Evolutionary conservation across 2,888 invertebrate species (phyloP).

Genomic region (Merodon equestris): DNA sequence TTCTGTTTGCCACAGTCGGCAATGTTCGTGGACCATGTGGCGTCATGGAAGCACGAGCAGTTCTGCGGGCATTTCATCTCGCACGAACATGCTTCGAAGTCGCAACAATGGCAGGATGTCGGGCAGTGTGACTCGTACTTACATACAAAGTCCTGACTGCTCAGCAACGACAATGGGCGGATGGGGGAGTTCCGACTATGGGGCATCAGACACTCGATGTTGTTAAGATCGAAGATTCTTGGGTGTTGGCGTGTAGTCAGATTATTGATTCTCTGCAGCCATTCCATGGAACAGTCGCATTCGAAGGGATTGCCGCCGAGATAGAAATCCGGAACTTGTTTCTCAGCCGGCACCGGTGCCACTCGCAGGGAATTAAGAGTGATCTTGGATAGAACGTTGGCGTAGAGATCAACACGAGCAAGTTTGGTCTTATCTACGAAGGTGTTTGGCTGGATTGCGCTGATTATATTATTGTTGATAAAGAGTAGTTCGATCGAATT

Average conservation of each 20-base stretch:
- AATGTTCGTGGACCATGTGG: conserved; percentile 94
- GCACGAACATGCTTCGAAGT: conserved; percentile 97
- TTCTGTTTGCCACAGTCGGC: conserved; percentile 90
- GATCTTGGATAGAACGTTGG: conserved; percentile 90
- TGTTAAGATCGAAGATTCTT: conserved; percentile 91
- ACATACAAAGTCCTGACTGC: conserved; percentile 92
- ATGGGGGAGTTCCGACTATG: conserved; percentile 90
- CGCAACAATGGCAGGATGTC: conserved; percentile 96
- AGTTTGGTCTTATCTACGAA: conserved; percentile 91
- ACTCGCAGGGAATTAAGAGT: conserved; percentile 90
- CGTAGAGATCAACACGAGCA: conserved; percentile 93
- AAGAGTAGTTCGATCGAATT: conserved; percentile 92
- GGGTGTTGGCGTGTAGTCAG: conserved; percentile 92
- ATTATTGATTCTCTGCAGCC: conserved; percentile 94
- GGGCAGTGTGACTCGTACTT: conserved; percentile 96
- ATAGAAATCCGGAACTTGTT: conserved; percentile 91
- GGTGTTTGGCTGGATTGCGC: conserved; percentile 89
- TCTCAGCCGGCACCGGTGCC: conserved; percentile 84
- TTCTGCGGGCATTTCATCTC: conserved; percentile 97
- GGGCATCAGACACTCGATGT: conserved; percentile 92
- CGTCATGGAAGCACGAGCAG: conserved; percentile 96
- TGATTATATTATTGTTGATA: conserved; percentile 93
- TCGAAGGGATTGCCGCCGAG: conserved; percentile 95
- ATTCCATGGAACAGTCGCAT: conserved; percentile 97
- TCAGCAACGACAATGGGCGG: conserved; percentile 87